Conservation (phyloP, 1,140 invertebrate species). For the Panulirus ornatus region DNA sequence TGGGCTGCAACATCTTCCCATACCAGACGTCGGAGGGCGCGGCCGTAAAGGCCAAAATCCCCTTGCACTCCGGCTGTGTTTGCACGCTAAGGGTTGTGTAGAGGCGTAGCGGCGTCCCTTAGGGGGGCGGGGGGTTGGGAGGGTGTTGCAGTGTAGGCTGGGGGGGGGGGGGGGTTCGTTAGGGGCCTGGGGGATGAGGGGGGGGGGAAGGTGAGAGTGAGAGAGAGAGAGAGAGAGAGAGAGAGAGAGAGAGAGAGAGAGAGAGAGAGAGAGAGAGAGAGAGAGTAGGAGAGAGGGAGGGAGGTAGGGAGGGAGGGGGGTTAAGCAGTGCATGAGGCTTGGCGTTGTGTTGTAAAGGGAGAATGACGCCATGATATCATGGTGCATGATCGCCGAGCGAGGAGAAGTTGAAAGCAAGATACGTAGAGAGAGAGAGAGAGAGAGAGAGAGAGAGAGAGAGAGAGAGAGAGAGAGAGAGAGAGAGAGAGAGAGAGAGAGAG, state of each 20-base stretch:
- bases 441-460: no score
- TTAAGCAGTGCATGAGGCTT: neutral
- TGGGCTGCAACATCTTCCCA: constrained; percentile 44
- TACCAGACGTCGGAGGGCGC: constrained; percentile 27
- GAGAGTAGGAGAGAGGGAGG: neutral
- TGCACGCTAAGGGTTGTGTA: constrained; percentile 42
- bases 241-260: constrained; percentile 8
- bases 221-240: constrained; percentile 3
- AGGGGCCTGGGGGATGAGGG: neutral
- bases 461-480: no score
- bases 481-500: no score
- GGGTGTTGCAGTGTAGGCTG: neutral
- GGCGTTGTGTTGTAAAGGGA: neutral
- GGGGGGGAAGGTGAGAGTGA: constrained; percentile 2
- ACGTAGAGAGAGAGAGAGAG: constrained; percentile 5
- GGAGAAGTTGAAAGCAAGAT: no score
- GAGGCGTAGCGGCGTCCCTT: constrained; percentile 35
- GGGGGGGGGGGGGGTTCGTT: constrained; percentile 2
- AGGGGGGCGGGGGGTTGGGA: constrained; percentile 13
- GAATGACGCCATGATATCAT: no score
- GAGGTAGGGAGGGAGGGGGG: neutral
- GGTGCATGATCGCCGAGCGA: no score
- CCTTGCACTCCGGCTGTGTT: constrained; percentile 19
- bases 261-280: constrained; percentile 1
- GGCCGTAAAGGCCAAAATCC: constrained; percentile 53